Evolutionary conservation across 2,797 vertebrate genomes (phyloP).

Genomic region (Rhabdophis nuchalis): DNA sequence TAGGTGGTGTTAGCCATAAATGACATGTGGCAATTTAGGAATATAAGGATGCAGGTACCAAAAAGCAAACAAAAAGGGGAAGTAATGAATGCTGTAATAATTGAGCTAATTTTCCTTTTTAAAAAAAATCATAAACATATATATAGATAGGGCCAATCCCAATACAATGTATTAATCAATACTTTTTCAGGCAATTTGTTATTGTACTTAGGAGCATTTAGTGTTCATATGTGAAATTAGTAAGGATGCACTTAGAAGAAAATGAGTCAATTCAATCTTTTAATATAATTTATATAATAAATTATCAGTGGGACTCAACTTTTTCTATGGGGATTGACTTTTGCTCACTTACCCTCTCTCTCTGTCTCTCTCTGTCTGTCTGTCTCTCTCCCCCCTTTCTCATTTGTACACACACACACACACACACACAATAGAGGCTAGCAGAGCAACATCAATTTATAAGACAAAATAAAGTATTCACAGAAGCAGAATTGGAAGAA

Average conservation of each 20-base stretch:
- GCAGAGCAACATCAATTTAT: neutral
- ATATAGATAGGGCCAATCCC: neutral
- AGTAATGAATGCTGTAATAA: neutral
- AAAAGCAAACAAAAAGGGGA: neutral
- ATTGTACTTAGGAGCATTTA: neutral
- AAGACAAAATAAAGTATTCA: neutral
- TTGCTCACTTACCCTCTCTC: neutral
- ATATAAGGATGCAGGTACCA: neutral
- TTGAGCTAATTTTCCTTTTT: neutral
- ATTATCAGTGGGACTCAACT: neutral
- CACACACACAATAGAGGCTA: neutral
- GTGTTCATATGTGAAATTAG: neutral
- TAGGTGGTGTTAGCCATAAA: conserved; percentile 47
- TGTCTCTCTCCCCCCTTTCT: no score
- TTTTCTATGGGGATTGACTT: neutral
- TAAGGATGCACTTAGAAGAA: neutral
- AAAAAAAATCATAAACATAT: neutral
- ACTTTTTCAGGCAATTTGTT: neutral
- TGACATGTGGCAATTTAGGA: neutral
- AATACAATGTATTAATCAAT: neutral
- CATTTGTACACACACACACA: no score
- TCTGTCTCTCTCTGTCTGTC: no score
- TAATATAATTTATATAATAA: neutral
- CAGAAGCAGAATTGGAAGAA: neutral
- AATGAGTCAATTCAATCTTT: neutral